These are phyloP conservation scores for Hoplias malabaricus DNA, from an alignment of 2,113 vertebrate species.

Conservation along the genomic window DNA sequence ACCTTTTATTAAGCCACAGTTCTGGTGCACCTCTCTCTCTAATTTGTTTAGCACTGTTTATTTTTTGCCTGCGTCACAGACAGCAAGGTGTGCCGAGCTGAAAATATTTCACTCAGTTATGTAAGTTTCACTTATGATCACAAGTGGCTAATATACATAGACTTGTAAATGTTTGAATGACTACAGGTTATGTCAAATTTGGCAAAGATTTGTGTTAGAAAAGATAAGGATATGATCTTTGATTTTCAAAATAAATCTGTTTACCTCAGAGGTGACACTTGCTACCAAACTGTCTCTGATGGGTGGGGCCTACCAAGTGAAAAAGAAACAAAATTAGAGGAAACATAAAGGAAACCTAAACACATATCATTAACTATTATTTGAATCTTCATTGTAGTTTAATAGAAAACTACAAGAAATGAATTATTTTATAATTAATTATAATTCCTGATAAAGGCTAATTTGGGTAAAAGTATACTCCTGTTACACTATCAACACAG, in stretches of 20 bases:
- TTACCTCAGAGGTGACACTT: too few relatives aligned
- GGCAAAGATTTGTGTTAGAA: neutral
- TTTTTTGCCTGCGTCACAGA: constrained; percentile 21
- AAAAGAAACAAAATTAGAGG: neutral
- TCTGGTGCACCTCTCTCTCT: neutral
- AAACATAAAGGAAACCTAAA: neutral
- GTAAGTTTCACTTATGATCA: neutral
- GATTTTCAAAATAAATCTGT: too few relatives aligned
- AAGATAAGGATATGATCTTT: neutral
- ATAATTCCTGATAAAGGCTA: too few relatives aligned
- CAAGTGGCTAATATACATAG: neutral
- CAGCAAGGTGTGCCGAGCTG: constrained; percentile 11
- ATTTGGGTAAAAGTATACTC: too few relatives aligned
- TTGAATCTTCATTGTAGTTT: too few relatives aligned
- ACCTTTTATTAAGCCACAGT: neutral
- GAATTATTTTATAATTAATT: too few relatives aligned
- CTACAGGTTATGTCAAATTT: neutral
- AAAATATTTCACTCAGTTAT: neutral
- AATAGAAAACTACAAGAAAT: too few relatives aligned
- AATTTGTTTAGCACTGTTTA: constrained; percentile 9
- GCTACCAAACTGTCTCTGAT: too few relatives aligned
- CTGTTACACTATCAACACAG: too few relatives aligned
- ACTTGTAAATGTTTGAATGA: constrained; percentile 6
- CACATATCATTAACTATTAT: too few relatives aligned
- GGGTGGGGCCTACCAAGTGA: neutral